These are phyloP conservation scores for Chymomyza caudatula DNA, from an alignment of 2,888 invertebrate genomes.

Conservation along the genomic window DNA sequence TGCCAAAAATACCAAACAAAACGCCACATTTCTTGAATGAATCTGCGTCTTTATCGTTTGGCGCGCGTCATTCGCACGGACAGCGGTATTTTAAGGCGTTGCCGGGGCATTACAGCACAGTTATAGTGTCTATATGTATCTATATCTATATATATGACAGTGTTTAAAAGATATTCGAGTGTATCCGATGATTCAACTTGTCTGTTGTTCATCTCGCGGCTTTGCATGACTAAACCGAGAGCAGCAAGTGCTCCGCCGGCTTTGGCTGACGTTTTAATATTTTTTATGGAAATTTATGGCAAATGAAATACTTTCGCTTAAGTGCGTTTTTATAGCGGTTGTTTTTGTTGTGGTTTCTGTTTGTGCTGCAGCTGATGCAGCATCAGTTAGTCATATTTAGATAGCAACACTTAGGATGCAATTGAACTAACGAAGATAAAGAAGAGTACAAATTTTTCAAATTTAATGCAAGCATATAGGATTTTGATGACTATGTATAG, in stretches of 20 bases:
- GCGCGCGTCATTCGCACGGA: slow-evolving; percentile 17
- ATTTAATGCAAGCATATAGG: no score
- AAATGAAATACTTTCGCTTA: slow-evolving; percentile 60
- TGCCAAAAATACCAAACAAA: slow-evolving; percentile 37
- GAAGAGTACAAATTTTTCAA: no score
- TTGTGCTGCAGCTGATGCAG: slow-evolving; percentile 2
- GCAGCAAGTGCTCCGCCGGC: slow-evolving; percentile 7
- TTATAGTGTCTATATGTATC: slow-evolving; percentile 9
- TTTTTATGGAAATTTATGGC: slow-evolving; percentile 62
- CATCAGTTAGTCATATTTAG: slow-evolving; percentile 46
- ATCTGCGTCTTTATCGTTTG: slow-evolving; percentile 56
- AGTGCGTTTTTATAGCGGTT: slow-evolving; percentile 14
- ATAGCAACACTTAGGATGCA: neutral
- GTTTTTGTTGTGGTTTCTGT: slow-evolving; percentile 6
- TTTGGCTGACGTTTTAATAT: slow-evolving; percentile 11
- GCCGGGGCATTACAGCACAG: slow-evolving; percentile 25
- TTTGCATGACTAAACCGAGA: slow-evolving; percentile 43
- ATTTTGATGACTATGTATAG: no score
- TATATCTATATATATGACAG: neutral
- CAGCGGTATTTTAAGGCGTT: neutral
- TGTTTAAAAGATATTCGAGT: neutral
- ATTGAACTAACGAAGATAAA: no score
- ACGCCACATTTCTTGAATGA: slow-evolving; percentile 51
- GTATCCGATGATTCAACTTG: slow-evolving; percentile 32
- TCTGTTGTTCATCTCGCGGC: slow-evolving; percentile 17